Evolutionary conservation across 2,113 vertebrate species (phyloP), one percentile per base, ranked within the genome.

Genomic region (Cyanistes caeruleus): DNA sequence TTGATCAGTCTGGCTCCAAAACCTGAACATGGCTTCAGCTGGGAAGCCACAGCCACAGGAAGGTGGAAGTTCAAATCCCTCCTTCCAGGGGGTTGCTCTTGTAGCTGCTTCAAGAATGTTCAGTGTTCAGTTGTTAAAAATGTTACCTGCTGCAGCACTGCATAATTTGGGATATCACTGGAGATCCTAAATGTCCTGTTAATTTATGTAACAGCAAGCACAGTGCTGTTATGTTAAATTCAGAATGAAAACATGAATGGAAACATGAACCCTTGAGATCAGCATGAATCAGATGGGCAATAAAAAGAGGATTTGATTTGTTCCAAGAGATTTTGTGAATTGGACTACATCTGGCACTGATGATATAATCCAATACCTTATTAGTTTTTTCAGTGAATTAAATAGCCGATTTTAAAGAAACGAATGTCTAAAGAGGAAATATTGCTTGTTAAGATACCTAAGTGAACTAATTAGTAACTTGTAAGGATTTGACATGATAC

Each of bases 241-340:
- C 23, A 62, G 79, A 89, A 48, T 89, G 63, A 86, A 97, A 94
- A 51, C n/a, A 33, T 76, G 76, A 95, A 65, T 84, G 65, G 89
- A 97, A 95, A 58, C 73, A 27, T 51, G 74, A 90, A 59, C 39
- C 63, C 84, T 64, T 69, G 94, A 96, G 75, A 87, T 52, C 49
- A 93, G 33, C 39, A 37, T 28, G 53, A 80, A 72, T 91, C 84
- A 88, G 78, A 92, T 39, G 48, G 70, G 75, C 78, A 88, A 76
- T 73, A 87, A 84, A 89, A 87, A 84, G 73, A 67, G 53, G 27
- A 80, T 96, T 94, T 91, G 79, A 91, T 96, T 94, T 94, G 69
- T 93, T 96, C 68, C 31, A 58, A 80, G 77, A 93, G 75, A 80
- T 81, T 84, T 89, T 96, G 80, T 94, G 91, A 90, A 64, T 67